phyloP scores from a whole-genome alignment of 1,140 invertebrate genomes.

The Brachystomella parvula region DNA sequence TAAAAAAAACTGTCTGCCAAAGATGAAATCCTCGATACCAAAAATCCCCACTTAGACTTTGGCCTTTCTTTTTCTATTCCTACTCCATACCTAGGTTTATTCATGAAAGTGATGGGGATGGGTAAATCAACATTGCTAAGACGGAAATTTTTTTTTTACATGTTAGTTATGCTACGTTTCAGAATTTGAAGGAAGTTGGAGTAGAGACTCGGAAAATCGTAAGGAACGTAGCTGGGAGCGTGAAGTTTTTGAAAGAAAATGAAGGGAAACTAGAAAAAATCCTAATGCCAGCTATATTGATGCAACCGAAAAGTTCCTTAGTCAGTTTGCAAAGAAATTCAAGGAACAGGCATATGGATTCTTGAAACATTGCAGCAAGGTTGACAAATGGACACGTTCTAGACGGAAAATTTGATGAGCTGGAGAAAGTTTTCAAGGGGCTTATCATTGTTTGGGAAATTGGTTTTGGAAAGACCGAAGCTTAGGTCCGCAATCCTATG shows the following conservation, averaged over 20 bases:
- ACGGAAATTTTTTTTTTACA: neutral
- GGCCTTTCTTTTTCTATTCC: too few species aligned
- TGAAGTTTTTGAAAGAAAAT: conserved; percentile 13
- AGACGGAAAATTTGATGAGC: conserved; percentile 27
- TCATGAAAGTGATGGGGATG: too few species aligned
- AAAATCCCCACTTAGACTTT: too few species aligned
- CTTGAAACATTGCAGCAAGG: conserved; percentile 16
- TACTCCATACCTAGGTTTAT: too few species aligned
- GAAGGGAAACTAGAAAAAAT: conserved; percentile 35
- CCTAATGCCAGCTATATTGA: conserved; percentile 32
- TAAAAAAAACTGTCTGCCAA: too few species aligned
- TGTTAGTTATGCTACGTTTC: neutral
- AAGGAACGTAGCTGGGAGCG: too few species aligned
- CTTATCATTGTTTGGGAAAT: conserved; percentile 29
- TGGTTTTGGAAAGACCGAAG: conserved; percentile 40
- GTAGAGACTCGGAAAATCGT: neutral
- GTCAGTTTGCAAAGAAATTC: conserved; percentile 27
- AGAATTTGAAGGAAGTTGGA: neutral
- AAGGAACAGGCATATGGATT: neutral
- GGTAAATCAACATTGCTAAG: too few species aligned
- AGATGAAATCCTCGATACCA: too few species aligned
- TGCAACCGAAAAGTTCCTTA: conserved; percentile 32
- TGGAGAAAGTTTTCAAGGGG: conserved; percentile 29
- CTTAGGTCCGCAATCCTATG: too few species aligned
- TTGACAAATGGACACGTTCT: conserved; percentile 21